Conservation (phyloP, 64 coral and sea anemone species). For the Montipora efflorescens region DNA sequence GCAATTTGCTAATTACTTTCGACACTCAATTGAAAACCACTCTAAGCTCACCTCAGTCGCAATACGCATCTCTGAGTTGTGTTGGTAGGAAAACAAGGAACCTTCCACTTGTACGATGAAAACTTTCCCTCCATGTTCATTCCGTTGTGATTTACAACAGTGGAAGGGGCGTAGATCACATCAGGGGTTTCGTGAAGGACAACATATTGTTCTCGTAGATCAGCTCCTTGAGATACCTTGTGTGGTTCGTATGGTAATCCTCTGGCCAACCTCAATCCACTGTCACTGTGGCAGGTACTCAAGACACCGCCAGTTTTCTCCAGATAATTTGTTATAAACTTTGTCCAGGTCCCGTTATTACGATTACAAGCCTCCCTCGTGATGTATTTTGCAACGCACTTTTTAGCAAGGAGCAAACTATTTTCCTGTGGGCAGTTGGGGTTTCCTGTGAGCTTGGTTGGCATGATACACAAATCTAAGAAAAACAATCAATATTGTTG, state of each 20-base stretch:
- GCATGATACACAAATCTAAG: slow-evolving; percentile 41
- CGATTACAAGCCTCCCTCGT: not conserved
- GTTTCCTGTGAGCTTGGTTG: not conserved
- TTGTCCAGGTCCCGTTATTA: slow-evolving; percentile 2
- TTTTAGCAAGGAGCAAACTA: not conserved
- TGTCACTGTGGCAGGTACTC: not conserved
- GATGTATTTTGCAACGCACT: slow-evolving; percentile 54
- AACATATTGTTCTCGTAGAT: slow-evolving; percentile 8
- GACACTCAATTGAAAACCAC: too few species aligned
- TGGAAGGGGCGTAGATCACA: slow-evolving; percentile 8
- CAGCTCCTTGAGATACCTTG: slow-evolving; percentile 22
- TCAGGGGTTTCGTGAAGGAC: slow-evolving; percentile 25
- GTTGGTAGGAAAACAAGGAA: slow-evolving; percentile 30
- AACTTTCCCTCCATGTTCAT: slow-evolving; percentile 45
- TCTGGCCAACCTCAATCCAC: not conserved
- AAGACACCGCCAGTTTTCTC: slow-evolving; percentile 31
- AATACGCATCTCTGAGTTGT: slow-evolving; percentile 36
- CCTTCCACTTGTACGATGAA: slow-evolving; percentile 50
- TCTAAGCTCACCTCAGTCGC: slow-evolving; percentile 26
- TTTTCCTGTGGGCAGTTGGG: not conserved
- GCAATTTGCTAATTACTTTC: too few species aligned
- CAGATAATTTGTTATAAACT: slow-evolving; percentile 8
- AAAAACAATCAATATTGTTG: too few species aligned
- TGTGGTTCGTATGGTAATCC: slow-evolving; percentile 10
- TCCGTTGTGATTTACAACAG: slow-evolving; percentile 48